Base-by-base conservation (phyloP, 2,888 invertebrate species). In the Malthinus flaveolus region DNA sequence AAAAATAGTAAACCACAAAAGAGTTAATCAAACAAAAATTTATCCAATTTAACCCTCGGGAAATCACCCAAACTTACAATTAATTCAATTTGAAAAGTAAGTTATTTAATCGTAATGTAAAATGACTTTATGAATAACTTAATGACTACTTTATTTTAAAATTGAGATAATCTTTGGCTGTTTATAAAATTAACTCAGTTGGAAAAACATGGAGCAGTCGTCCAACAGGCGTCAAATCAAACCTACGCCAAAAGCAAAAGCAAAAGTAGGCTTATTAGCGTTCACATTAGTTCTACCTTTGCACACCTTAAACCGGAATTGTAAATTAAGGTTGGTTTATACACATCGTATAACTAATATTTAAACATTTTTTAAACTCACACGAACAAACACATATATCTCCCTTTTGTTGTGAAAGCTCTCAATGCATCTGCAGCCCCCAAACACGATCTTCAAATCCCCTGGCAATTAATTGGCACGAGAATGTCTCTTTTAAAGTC, bases 241-340 rank as follows among this genome's bases (percentile, higher is more conserved):
- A 57, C 64, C 65, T 54, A 65, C 66, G 57, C 63, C 59, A 54
- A 63, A 62, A 62, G 63, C 59, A 54, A 63, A 62, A 62, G 63
- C 65, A 58, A 54, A 59, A 61, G 63, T 61, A 60, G 62, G 66
- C 56, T 62, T 63, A 62, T 62, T 63, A 63, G 64, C 61, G 63
- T 53, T 63, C 60, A 62, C 56, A 39, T 45, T 42, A 52, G 51
- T 44, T 39, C 48, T 51, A 51, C 58, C 53, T 61, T 56, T 55
- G 58, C 51, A 58, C 55, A 57, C 59, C 59, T 60, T 50, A 61
- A 58, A 62, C 61, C 62, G 61, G 67, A 67, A 62, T 55, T 47
- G 47, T 61, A 39, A 53, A 56, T 59, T 61, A 49, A 56, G 52
- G 54, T 56, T 54, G 63, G 63, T 36, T 34, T 48, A 32, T 57